Percentiles rank a stretch among this genome's conserved stretches.
Evolutionary conservation across 1,140 invertebrate genomes (phyloP).

Genomic region (Nylanderia fulva): DNA sequence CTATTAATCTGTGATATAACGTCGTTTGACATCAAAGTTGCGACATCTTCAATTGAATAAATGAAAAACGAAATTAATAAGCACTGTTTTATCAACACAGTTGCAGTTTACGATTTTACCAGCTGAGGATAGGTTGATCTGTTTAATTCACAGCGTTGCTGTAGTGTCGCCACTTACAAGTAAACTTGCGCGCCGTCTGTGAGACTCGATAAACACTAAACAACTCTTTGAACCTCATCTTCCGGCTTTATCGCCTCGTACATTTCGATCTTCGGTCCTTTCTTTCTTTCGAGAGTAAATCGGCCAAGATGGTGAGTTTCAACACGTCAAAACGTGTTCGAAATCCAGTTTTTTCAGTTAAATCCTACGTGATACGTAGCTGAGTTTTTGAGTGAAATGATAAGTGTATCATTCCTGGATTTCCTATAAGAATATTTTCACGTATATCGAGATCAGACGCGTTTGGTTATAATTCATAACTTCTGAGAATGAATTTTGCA

Average conservation of each 20-base stretch:
- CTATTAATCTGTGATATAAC: no score
- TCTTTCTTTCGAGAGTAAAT: conserved; percentile 25
- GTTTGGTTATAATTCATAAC: background rate
- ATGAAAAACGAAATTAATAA: no score
- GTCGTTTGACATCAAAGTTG: no score
- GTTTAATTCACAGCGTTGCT: no score
- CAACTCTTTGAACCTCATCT: background rate
- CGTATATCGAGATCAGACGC: background rate
- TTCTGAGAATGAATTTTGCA: background rate
- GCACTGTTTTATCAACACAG: no score
- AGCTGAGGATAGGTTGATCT: no score
- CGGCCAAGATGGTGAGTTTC: conserved; percentile 67
- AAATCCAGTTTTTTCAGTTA: conserved; percentile 47
- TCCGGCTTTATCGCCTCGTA: conserved; percentile 23
- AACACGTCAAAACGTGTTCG: no score
- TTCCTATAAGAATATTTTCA: conserved; percentile 39
- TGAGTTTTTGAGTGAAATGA: background rate
- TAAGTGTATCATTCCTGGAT: background rate
- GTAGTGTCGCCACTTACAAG: no score
- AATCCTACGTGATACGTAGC: conserved; percentile 13
- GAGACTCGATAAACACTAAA: background rate
- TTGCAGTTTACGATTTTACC: no score
- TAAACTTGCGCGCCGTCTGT: conserved; percentile 11
- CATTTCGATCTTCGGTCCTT: background rate
- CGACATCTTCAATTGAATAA: no score